Base-by-base conservation (phyloP, 2,888 invertebrate genomes). In the Drosophila quinaria region DNA sequence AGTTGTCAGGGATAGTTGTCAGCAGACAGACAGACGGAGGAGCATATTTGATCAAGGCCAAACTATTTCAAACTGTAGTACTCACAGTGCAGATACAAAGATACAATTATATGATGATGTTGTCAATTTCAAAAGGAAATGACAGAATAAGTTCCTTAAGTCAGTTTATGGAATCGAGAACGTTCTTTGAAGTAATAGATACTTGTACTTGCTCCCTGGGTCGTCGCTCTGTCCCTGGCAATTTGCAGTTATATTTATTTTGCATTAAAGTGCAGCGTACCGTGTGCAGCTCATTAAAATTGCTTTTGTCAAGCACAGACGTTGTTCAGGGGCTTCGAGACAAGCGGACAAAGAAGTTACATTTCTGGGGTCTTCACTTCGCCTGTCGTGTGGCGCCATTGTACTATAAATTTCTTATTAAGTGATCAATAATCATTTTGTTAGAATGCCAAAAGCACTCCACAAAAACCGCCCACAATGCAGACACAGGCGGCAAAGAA, bases 381-480 rank as follows among this genome's bases (percentile, higher is more conserved):
- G 63, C 66, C 60, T 54, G 52, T 75, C 89, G 85, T 56, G 52
- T 73, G 84, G 85, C 89, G 87, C 83, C 89, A 75, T 89, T 83
- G 84, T 75, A 75, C 68, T 29, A 66, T 46, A 63, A 73, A 72
- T 81, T 89, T 88, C 90, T 79, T 86, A 86, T 86, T 86, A 89
- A 90, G 88, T 85, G 82, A 89, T 86, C 90, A 86, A 86, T 89
- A 86, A 89, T 87, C 82, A 88, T 86, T 89, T 89, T 89, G 89
- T 84, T 81, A 73, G 84, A 84, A 87, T 81, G 84, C 89, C 84
- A 84, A 87, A 74, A 81, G 84, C 89, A 87, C 66, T 81, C 47
- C 35, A 35, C 50, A 69, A 41, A 42, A 65, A 65, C 60, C 64
- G 70, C 77, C 75, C 67, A 66, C 70, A 68, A 66, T 64, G 51